phyloP scores from a whole-genome alignment of 2,113 vertebrate species.

The Lasiurus borealis region DNA sequence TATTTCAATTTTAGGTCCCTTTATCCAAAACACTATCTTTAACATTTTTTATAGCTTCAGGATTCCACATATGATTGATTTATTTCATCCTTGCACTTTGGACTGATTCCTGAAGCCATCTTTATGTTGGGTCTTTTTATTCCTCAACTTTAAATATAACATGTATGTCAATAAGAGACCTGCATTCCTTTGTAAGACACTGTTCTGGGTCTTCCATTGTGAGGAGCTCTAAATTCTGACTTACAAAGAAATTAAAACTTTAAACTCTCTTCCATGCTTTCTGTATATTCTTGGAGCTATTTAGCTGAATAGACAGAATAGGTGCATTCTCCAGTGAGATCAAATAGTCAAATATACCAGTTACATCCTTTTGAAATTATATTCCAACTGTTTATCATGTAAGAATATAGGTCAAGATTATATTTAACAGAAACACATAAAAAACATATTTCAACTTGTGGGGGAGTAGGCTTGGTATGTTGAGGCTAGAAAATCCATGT shows the following conservation, averaged over 20 bases:
- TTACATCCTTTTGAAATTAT: background rate
- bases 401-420: background rate
- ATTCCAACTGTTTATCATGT: background rate
- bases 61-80: background rate
- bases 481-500: background rate
- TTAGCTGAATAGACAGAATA: background rate
- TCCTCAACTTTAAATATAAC: background rate
- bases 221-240: background rate
- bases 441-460: background rate
- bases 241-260: background rate
- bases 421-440: background rate
- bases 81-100: background rate
- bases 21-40: background rate
- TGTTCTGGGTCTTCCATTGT: background rate
- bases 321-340: background rate
- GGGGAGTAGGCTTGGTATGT: background rate
- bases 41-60: background rate
- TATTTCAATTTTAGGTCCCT: background rate
- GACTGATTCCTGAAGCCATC: background rate
- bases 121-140: background rate
- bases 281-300: background rate
- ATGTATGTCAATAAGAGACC: background rate
- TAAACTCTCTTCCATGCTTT: background rate
- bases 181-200: background rate
- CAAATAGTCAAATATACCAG: background rate